Evolutionary conservation across 2,113 vertebrate species (phyloP).

Genomic region (Oenanthe melanoleuca): DNA sequence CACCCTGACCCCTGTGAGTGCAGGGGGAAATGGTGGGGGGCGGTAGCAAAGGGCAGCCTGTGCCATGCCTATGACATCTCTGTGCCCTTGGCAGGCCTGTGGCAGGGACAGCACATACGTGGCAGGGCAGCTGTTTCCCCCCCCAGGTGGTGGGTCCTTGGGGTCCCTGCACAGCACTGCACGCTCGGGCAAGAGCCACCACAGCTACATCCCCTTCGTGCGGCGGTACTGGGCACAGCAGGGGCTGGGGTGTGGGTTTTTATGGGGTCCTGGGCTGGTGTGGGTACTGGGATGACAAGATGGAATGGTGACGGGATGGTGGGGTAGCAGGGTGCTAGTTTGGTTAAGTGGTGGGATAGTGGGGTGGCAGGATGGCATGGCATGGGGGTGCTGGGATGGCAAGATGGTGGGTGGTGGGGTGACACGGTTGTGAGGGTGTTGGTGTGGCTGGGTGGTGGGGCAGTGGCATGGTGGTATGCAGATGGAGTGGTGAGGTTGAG

Average conservation of each 20-base stretch:
- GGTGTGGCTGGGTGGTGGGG: neutral
- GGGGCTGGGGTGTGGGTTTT: neutral
- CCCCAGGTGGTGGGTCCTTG: conserved; percentile 82
- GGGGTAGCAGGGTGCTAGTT: neutral
- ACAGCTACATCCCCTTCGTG: conserved; percentile 93
- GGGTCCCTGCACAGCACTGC: conserved; percentile 88
- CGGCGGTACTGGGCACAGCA: conserved; percentile 69
- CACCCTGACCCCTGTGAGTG: conserved; percentile 85
- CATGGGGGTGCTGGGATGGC: neutral
- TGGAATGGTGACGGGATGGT: neutral
- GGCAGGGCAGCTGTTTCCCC: conserved; percentile 83
- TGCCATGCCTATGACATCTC: neutral
- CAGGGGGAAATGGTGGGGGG: fast-evolving
- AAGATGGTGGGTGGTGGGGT: neutral
- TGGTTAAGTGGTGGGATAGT: neutral
- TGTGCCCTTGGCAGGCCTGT: conserved; percentile 74
- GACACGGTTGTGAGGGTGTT: neutral
- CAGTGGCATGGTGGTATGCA: neutral
- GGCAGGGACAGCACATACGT: conserved; percentile 83
- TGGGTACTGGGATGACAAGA: neutral
- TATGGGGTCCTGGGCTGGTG: neutral
- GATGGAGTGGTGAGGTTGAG: neutral
- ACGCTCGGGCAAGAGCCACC: conserved; percentile 90
- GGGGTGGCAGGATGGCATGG: neutral
- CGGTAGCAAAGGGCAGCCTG: fast-evolving